phyloP scores from a whole-genome alignment of 2,113 vertebrate species.

The Prolemur simus region DNA sequence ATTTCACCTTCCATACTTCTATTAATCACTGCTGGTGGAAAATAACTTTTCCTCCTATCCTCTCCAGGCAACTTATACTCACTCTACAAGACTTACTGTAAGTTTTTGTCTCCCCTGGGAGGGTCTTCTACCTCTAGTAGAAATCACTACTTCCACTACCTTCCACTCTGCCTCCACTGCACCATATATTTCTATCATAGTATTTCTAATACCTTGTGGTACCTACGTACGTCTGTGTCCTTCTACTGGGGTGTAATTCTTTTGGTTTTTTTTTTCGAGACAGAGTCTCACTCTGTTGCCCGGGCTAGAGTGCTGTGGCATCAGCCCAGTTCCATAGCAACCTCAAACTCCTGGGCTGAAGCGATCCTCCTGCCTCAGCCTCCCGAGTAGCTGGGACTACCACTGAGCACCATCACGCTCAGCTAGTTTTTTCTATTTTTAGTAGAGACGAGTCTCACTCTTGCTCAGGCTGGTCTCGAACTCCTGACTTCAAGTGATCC shows the following conservation, averaged over 20 bases:
- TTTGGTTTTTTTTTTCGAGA: too few relatives aligned
- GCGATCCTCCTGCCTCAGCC: too few relatives aligned
- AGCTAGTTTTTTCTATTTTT: too few relatives aligned
- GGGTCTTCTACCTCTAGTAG: neutral
- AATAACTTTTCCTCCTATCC: neutral
- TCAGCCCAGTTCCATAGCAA: too few relatives aligned
- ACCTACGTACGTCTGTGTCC: neutral
- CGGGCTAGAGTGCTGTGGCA: too few relatives aligned
- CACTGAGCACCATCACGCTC: too few relatives aligned
- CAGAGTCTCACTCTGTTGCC: too few relatives aligned
- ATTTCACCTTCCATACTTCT: slow-evolving; percentile 13
- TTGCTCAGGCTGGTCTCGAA: too few relatives aligned
- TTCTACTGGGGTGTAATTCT: neutral
- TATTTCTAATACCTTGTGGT: neutral
- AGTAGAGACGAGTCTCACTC: too few relatives aligned
- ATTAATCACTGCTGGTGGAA: neutral
- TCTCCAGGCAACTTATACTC: neutral
- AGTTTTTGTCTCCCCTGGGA: neutral
- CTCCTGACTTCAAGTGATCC: too few relatives aligned
- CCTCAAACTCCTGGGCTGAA: too few relatives aligned
- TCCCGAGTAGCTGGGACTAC: too few relatives aligned
- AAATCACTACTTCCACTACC: neutral
- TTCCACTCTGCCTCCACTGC: neutral
- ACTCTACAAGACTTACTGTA: neutral
- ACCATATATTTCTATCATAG: neutral